These are phyloP conservation scores for Seriola rivoliana DNA, from an alignment of 2,113 vertebrate species.

Conservation along the genomic window DNA sequence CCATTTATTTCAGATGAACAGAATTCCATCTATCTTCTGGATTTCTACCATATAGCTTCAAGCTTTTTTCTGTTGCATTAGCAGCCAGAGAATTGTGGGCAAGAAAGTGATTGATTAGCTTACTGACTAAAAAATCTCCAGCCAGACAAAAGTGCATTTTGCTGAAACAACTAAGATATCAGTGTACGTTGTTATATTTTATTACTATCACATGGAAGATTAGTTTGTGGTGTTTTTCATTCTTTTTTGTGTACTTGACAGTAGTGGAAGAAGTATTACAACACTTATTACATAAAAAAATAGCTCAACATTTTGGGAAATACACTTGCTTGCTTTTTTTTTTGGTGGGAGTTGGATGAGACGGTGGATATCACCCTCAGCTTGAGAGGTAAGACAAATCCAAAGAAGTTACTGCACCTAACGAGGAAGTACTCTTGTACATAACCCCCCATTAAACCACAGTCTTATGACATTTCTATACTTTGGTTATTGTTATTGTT, in stretches of 20 bases:
- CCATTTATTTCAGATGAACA: conserved; percentile 29
- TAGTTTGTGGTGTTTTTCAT: background rate
- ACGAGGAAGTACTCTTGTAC: too few relatives aligned
- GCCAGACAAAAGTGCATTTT: conserved; percentile 12
- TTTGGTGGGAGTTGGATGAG: too few relatives aligned
- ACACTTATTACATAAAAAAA: too few relatives aligned
- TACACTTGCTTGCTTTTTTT: too few relatives aligned
- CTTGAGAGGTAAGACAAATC: too few relatives aligned
- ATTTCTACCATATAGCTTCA: conserved; percentile 38
- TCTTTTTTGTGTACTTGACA: background rate
- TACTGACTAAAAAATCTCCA: conserved; percentile 20
- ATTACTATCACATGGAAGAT: background rate
- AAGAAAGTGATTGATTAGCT: conserved; percentile 27
- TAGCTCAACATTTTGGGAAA: too few relatives aligned
- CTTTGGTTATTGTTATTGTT: too few relatives aligned
- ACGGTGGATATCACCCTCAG: too few relatives aligned
- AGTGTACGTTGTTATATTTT: background rate
- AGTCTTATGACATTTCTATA: too few relatives aligned
- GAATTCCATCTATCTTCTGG: conserved; percentile 20
- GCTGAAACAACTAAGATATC: conserved; percentile 1
- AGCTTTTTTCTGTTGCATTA: conserved; percentile 20
- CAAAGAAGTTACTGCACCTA: too few relatives aligned
- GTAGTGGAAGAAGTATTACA: background rate
- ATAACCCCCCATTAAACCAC: too few relatives aligned
- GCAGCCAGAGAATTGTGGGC: background rate